phyloP scores from a whole-genome alignment of 1,140 invertebrate genomes.

The Maniola jurtina region DNA sequence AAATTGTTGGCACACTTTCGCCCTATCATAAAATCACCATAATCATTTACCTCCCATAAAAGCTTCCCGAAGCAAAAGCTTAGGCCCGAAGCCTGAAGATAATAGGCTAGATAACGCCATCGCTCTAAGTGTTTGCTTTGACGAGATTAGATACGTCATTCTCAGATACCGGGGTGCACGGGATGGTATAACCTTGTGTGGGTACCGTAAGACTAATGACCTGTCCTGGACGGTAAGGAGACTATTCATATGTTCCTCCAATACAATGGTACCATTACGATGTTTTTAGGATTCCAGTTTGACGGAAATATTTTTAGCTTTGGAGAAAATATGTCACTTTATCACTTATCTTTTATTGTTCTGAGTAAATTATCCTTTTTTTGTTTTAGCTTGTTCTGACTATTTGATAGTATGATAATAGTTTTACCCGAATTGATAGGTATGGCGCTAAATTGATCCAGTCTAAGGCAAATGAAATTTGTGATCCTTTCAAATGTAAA shows the following conservation, averaged over 20 bases:
- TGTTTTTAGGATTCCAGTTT: no score
- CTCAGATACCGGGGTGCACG: constrained; percentile 22
- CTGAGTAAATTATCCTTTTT: no score
- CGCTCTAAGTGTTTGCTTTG: constrained; percentile 45
- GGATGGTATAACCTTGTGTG: constrained; percentile 6
- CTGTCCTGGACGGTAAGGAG: constrained; percentile 6
- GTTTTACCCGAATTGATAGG: no score
- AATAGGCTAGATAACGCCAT: constrained; percentile 27
- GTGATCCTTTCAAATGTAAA: no score
- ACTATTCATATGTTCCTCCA: not conserved
- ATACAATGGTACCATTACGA: no score
- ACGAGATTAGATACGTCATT: constrained; percentile 37
- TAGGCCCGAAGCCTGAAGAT: constrained; percentile 17
- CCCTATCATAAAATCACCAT: constrained; percentile 14
- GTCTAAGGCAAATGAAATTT: no score
- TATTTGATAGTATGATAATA: no score
- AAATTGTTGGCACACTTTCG: constrained; percentile 7
- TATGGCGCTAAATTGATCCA: no score
- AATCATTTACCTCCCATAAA: constrained; percentile 14
- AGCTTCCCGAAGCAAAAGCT: constrained; percentile 13
- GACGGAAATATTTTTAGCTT: no score
- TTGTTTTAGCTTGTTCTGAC: no score
- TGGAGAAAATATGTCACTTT: no score
- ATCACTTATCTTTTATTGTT: no score
- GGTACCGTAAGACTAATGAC: constrained; percentile 1